Percentiles rank a stretch among this genome's conserved stretches.
Evolutionary conservation across 2,113 vertebrate species (phyloP).

Genomic region (Gallinago paraguaiae): DNA sequence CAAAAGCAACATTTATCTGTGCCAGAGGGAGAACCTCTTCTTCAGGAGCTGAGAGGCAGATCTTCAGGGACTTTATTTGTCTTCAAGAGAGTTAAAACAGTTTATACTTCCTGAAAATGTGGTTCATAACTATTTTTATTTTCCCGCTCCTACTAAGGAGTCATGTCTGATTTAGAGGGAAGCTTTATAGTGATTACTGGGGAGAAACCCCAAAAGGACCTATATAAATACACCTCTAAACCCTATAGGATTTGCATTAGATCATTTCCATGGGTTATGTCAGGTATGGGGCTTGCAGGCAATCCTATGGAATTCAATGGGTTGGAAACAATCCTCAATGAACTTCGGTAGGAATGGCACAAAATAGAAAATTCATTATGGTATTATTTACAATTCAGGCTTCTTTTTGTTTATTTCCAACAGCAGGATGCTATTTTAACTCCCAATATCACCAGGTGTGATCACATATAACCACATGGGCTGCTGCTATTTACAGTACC

Average conservation of each 20-base stretch:
- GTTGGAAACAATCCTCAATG: not conserved
- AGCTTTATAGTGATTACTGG: not conserved
- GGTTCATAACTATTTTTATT: not conserved
- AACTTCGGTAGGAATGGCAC: not conserved
- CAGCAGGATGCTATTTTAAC: not conserved
- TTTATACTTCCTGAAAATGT: not conserved
- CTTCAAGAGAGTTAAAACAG: not conserved
- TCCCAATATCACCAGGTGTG: not conserved
- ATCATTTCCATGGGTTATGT: not conserved
- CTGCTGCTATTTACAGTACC: not conserved
- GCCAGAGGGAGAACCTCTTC: not conserved
- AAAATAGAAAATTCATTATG: not conserved
- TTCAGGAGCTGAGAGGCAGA: not conserved
- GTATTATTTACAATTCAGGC: not conserved
- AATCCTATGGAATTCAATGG: not conserved
- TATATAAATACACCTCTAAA: not conserved
- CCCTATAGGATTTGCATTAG: not conserved
- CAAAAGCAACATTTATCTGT: not conserved
- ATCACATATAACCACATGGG: not conserved
- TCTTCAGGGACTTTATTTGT: not conserved
- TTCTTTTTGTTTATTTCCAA: not conserved
- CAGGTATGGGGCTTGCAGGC: not conserved
- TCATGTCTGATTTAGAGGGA: not conserved
- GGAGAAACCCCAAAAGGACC: slow-evolving; percentile 4
- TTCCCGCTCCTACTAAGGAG: not conserved